phyloP scores from a whole-genome alignment of 2,113 vertebrate species.

The Muntiacus reevesi region DNA sequence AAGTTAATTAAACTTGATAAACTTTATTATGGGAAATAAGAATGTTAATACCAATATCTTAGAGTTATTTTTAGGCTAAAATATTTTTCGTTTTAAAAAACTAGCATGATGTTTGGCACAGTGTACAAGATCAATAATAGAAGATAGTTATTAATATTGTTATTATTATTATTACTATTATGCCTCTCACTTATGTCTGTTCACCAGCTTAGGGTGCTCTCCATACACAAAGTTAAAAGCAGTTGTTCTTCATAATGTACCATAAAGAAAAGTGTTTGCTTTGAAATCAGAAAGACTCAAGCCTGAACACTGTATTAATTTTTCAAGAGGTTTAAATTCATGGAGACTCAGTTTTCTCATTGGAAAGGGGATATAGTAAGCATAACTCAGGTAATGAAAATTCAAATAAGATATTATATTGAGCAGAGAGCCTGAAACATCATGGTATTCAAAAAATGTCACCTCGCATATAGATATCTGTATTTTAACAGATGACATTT shows the following conservation, averaged over 20 bases:
- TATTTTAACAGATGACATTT: background rate
- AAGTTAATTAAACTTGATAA: background rate
- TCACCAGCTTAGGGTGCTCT: background rate
- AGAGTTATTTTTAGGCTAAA: background rate
- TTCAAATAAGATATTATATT: background rate
- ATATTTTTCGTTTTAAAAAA: background rate
- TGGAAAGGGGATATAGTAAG: background rate
- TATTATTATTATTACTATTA: background rate
- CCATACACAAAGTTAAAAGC: background rate
- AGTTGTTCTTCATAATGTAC: background rate
- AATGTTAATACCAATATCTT: background rate
- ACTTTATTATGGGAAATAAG: background rate
- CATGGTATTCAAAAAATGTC: background rate
- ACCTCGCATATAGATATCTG: background rate
- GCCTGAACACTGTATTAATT: background rate
- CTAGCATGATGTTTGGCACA: background rate
- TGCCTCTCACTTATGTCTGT: background rate
- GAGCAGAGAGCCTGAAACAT: background rate
- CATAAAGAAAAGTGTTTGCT: background rate
- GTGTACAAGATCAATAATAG: background rate
- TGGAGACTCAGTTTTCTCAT: background rate
- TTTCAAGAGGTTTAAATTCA: slow-evolving; percentile 16
- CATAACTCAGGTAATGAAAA: background rate
- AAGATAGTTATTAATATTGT: background rate
- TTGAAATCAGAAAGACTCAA: background rate